Base-by-base conservation (phyloP, 2,888 invertebrate genomes). In the Cheilosia soror region DNA sequence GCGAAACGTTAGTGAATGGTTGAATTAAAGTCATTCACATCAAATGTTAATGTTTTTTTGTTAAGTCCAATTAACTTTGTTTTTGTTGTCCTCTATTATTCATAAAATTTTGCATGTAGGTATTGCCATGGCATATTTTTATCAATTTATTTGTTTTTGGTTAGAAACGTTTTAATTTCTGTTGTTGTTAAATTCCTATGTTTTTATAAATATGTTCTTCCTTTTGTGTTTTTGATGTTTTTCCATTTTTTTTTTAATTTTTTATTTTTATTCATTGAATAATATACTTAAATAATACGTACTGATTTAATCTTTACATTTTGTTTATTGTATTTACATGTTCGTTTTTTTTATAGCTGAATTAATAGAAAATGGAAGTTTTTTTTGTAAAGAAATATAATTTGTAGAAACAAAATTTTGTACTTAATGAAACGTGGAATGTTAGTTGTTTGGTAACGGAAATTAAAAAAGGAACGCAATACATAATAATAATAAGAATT, bases 51-150 rank as follows among this genome's bases (percentile, higher is more conserved):
- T 68, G 68, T 53, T 47, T 31, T 25, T 42, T 66, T 11, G 40
- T 15, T 25, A 31, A 31, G 27, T 68, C 42, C 55, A 62, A 11
- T 37, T 11, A 37, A 71, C 33, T 27, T 44, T 49, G 29, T 9
- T n/a, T 44, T 44, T 51, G 29, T 37, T n/a, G 40, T 68, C 42
- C 42, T 63, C 5, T 13, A 44, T 60, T 71, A 75, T 63, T 81
- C 73, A 2, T 47, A 7, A 47, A 47, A 20, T 20, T 20, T 88
- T 88, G 76, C 85, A 87, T 88, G 76, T 87, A 87, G 88, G 78
- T 87, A 89, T 82, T 88, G 87, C 88, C 87, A 77, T 66, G 72
- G 55, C 53, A 60, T 63, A 42, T 20, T 20, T 53, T 42, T 9
- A 37, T 9, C 37, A 37, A 37, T 11, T 37, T 9, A 37, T 37